Percentiles rank a stretch among this genome's conserved stretches.
Conservation (phyloP, 2,113 vertebrate species). For the Eleginops maclovinus region DNA sequence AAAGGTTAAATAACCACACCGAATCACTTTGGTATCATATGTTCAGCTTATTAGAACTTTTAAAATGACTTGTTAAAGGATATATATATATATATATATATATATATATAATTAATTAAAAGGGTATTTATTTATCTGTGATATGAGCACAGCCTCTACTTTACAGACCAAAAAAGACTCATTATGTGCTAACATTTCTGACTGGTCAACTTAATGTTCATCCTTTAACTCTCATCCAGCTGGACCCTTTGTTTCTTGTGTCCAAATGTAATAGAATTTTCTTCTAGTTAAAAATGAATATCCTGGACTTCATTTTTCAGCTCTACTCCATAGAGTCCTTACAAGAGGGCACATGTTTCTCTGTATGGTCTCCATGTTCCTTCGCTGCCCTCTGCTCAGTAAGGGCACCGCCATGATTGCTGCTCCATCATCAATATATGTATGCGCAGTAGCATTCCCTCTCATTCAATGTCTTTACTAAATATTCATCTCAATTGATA, state of each 20-base stretch:
- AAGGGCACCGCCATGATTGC: constrained; percentile 26
- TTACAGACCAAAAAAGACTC: not conserved
- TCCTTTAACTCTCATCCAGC: not conserved
- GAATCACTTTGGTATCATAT: no score
- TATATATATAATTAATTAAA: not conserved
- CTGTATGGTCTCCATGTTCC: not conserved
- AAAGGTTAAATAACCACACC: not conserved
- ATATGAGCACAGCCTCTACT: not conserved
- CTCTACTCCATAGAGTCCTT: not conserved
- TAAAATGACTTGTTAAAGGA: not conserved
- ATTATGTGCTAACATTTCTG: not conserved
- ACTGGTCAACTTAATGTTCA: not conserved
- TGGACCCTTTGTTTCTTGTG: not conserved
- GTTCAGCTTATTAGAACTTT: not conserved
- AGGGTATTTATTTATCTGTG: not conserved
- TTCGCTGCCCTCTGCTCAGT: constrained; percentile 12
- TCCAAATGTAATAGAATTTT: not conserved
- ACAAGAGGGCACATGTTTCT: not conserved
- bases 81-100: no score
- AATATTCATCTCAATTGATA: constrained; percentile 41
- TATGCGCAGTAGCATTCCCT: not conserved
- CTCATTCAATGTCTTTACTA: not conserved
- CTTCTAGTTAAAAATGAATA: no score
- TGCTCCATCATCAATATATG: constrained; percentile 21
- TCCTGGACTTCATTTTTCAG: not conserved